These are phyloP conservation scores for Microtus richardsoni DNA, from an alignment of 2,113 vertebrate species.

Conservation along the genomic window DNA sequence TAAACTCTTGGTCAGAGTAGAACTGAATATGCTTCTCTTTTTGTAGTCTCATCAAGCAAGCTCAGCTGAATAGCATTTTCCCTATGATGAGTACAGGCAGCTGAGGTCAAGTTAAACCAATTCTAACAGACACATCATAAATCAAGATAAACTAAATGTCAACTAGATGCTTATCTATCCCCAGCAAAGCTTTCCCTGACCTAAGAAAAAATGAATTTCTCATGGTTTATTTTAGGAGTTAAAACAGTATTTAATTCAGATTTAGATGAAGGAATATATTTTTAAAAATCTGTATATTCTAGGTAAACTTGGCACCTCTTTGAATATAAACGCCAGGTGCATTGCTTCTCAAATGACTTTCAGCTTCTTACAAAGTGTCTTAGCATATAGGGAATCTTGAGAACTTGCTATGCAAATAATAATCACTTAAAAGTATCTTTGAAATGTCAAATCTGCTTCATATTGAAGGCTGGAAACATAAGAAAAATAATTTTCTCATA, in stretches of 20 bases:
- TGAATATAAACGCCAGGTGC: constrained; percentile 68
- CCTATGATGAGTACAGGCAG: constrained; percentile 51
- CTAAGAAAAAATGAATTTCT: constrained; percentile 6
- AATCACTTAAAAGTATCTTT: constrained; percentile 74
- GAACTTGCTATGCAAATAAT: constrained; percentile 76
- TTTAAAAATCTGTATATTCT: constrained; percentile 30
- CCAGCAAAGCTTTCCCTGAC: neutral
- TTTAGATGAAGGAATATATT: constrained; percentile 20
- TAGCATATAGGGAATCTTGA: constrained; percentile 60
- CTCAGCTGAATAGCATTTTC: neutral
- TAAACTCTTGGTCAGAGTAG: constrained; percentile 52
- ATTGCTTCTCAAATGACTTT: constrained; percentile 69
- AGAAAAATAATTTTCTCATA: constrained; percentile 32
- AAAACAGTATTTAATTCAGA: constrained; percentile 36
- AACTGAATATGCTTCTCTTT: constrained; percentile 37
- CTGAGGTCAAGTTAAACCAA: constrained; percentile 47
- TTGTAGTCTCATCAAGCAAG: constrained; percentile 42
- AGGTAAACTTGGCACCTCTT: constrained; percentile 43
- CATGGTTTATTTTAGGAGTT: neutral
- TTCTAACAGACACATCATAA: constrained; percentile 68
- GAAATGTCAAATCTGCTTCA: constrained; percentile 77
- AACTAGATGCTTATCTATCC: rapidly evolving
- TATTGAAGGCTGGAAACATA: constrained; percentile 39
- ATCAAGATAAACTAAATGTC: neutral
- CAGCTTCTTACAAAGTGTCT: constrained; percentile 58